A percentile compares a stretch with the other conserved stretches of the same genome.
phyloP scores from a whole-genome alignment of 2,888 invertebrate genomes.

The Auanema freiburgensis region DNA sequence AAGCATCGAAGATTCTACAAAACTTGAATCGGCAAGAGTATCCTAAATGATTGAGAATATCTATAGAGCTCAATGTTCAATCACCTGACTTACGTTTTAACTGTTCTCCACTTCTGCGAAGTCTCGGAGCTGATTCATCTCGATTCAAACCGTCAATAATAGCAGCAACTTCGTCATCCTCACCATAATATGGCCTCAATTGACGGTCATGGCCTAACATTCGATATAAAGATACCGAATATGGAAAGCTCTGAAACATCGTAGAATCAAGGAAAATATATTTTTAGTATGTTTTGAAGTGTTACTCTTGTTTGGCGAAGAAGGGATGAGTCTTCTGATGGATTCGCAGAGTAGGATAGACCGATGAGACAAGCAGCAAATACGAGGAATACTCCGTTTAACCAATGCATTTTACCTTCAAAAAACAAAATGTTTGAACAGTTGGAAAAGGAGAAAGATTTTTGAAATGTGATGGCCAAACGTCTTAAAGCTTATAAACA shows the following conservation, averaged over 20 bases:
- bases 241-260: conserved; percentile 49
- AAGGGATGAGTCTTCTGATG: too few relatives aligned
- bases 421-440: too few relatives aligned
- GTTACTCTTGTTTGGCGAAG: too few relatives aligned
- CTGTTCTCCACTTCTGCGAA: conserved; percentile 18
- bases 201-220: conserved; percentile 48
- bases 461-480: too few relatives aligned
- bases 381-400: too few relatives aligned
- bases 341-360: too few relatives aligned
- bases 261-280: neutral
- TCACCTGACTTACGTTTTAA: conserved; percentile 17
- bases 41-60: conserved; percentile 34
- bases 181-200: conserved; percentile 39
- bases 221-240: conserved; percentile 47
- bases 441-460: too few relatives aligned
- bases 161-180: conserved; percentile 38
- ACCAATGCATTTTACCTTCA: too few relatives aligned
- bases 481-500: too few relatives aligned
- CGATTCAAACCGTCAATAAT: conserved; percentile 23
- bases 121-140: conserved; percentile 10
- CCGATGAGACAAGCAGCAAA: too few relatives aligned
- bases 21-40: conserved; percentile 61
- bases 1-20: conserved; percentile 57
- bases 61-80: neutral
- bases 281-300: neutral